Evolutionary conservation across 2,888 invertebrate species (phyloP).

Genomic region (Empis livida): DNA sequence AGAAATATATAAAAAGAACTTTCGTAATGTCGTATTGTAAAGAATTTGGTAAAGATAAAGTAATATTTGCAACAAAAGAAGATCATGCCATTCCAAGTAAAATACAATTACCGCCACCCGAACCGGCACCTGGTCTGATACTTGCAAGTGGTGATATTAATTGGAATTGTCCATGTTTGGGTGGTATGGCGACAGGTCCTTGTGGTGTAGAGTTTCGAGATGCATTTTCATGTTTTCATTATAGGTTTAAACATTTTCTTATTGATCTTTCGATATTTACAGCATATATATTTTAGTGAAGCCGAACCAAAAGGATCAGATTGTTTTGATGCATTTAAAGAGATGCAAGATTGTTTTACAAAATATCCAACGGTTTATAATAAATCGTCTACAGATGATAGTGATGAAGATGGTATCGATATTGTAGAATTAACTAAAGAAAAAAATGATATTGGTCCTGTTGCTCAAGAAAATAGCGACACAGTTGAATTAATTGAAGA

Average conservation of each 20-base stretch:
- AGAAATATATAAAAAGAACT: constrained; percentile 10
- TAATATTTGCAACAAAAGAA: constrained; percentile 70
- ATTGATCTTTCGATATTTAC: neutral
- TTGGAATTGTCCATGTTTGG: constrained; percentile 94
- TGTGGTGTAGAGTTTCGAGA: constrained; percentile 88
- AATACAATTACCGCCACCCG: constrained; percentile 55
- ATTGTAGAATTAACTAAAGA: neutral
- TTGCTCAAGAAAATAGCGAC: neutral
- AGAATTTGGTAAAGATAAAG: constrained; percentile 58
- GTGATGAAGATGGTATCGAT: constrained; percentile 30
- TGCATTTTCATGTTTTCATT: constrained; percentile 91
- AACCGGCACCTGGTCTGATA: constrained; percentile 67
- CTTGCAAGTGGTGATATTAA: constrained; percentile 80
- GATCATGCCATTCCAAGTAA: constrained; percentile 63
- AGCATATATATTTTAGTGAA: constrained; percentile 43
- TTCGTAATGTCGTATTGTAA: constrained; percentile 38
- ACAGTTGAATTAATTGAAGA: constrained; percentile 1
- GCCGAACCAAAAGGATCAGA: constrained; percentile 88
- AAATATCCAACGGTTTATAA: constrained; percentile 76
- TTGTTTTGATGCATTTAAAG: constrained; percentile 79
- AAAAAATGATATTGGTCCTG: neutral
- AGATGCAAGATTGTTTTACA: constrained; percentile 84
- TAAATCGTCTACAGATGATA: constrained; percentile 52
- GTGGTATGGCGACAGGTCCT: constrained; percentile 95
- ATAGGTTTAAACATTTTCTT: constrained; percentile 38